Evolutionary conservation across 2,888 invertebrate genomes (phyloP), one percentile per base, ranked within the genome.

Genomic region (Linyphia triangularis): DNA sequence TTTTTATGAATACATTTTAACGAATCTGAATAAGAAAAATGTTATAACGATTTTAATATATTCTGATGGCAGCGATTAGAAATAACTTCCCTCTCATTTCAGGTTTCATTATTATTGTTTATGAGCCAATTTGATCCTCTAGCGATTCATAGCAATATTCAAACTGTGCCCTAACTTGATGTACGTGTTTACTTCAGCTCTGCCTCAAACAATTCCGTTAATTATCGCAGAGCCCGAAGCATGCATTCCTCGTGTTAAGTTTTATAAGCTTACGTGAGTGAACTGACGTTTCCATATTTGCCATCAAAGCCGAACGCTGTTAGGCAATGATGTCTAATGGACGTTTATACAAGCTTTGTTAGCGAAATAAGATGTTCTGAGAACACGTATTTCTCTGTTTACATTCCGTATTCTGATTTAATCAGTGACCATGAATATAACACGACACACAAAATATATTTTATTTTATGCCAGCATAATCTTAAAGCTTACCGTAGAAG

Each of bases 121-220:
- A n/a, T n/a, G n/a, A n/a, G n/a, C n/a, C 51, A 51, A 13, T 16
- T 16, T n/a, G 16, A 13, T n/a, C 51, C 51, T 51, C 51, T n/a
- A 16, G 51, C 51, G n/a, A 51, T 51, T 51, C n/a, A 16, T n/a
- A 51, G 51, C 51, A 13, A 51, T 16, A 51, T n/a, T n/a, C 67
- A 22, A 24, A 63, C 63, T 7, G 6, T 19, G 13, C 63, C 63
- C 63, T 2, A 63, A 63, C 24, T 63, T 26, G 24, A 24, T 24
- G 63, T 30, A 9, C 57, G 30, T 73, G 73, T 57, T 73, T 59
- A 22, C 73, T 30, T 13, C 22, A 22, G 24, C 59, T 2, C 13
- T 24, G 13, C 77, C 77, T 63, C 77, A 26, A 77, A 77, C 24
- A 63, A 77, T 77, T 61, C 61, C 77, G 37, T 63, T 77, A 77